These are phyloP conservation scores for Oncorhynchus clarkii DNA, from an alignment of 2,113 vertebrate species.

Conservation along the genomic window DNA sequence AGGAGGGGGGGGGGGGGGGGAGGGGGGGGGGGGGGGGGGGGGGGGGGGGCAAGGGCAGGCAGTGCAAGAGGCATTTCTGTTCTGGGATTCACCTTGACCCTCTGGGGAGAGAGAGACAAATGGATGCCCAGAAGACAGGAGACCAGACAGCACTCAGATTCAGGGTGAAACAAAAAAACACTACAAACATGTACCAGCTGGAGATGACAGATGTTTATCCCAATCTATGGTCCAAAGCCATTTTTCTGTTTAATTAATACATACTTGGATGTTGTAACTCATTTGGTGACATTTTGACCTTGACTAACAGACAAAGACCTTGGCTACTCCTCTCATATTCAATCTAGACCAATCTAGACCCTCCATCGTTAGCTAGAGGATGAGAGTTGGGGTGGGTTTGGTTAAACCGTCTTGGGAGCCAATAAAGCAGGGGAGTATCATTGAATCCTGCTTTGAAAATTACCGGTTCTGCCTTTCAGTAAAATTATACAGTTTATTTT, in stretches of 20 bases:
- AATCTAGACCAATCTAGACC: not conserved
- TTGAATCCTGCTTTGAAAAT: constrained; percentile 32
- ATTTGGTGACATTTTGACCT: not conserved
- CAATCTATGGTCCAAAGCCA: not conserved
- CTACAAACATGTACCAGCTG: not conserved
- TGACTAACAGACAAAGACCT: not conserved
- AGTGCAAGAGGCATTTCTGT: not conserved
- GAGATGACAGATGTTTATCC: not conserved
- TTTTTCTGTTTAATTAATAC: not conserved
- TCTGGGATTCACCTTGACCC: not conserved
- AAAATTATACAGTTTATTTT: constrained; percentile 11
- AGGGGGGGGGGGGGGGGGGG: accelerated
- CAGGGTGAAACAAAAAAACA: not conserved
- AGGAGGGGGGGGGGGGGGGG: no score
- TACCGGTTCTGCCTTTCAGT: constrained; percentile 25
- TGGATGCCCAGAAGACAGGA: not conserved
- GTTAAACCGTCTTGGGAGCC: constrained; percentile 23
- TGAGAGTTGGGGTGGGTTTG: no score
- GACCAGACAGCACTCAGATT: not conserved
- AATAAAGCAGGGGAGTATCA: constrained; percentile 14
- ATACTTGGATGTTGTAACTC: not conserved
- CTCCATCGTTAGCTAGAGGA: not conserved
- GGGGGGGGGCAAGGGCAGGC: no score
- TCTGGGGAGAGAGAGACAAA: not conserved
- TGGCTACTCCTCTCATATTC: not conserved